phyloP scores from a whole-genome alignment of 2,113 vertebrate genomes.

The Cephalopterus ornatus region DNA sequence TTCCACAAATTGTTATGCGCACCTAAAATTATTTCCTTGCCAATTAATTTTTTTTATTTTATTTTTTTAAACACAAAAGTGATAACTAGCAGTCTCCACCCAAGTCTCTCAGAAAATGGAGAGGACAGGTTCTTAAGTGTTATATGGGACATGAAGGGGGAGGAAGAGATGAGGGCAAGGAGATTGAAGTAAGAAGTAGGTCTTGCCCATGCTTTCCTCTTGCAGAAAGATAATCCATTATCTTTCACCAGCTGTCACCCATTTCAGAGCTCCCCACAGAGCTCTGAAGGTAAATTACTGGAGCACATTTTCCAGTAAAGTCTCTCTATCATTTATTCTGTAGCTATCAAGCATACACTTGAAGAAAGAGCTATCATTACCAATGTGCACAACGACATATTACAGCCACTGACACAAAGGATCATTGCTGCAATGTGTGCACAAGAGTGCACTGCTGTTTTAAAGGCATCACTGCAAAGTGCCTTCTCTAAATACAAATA shows the following conservation, averaged over 20 bases:
- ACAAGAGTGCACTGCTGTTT: not conserved
- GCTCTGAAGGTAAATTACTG: not conserved
- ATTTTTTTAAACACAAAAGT: not conserved
- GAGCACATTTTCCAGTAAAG: not conserved
- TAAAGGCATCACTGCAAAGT: not conserved
- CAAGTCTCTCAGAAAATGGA: not conserved
- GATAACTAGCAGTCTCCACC: not conserved
- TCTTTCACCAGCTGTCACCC: constrained; percentile 75
- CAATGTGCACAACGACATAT: not conserved
- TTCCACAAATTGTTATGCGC: constrained; percentile 29
- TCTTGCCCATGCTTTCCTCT: constrained; percentile 24
- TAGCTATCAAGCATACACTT: not conserved
- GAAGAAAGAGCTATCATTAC: not conserved
- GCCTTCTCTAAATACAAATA: not conserved
- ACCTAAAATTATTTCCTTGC: constrained; percentile 31
- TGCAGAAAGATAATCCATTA: constrained; percentile 74
- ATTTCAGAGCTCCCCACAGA: not conserved
- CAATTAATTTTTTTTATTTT: not conserved
- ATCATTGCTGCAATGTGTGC: not conserved
- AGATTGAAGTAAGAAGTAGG: constrained; percentile 72
- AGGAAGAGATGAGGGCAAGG: constrained; percentile 28
- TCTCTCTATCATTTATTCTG: not conserved
- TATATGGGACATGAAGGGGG: constrained; percentile 20
- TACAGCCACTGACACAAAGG: not conserved
- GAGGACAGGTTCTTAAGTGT: not conserved